Conservation (phyloP, 2,113 vertebrate genomes). For the Vulpes vulpes region DNA sequence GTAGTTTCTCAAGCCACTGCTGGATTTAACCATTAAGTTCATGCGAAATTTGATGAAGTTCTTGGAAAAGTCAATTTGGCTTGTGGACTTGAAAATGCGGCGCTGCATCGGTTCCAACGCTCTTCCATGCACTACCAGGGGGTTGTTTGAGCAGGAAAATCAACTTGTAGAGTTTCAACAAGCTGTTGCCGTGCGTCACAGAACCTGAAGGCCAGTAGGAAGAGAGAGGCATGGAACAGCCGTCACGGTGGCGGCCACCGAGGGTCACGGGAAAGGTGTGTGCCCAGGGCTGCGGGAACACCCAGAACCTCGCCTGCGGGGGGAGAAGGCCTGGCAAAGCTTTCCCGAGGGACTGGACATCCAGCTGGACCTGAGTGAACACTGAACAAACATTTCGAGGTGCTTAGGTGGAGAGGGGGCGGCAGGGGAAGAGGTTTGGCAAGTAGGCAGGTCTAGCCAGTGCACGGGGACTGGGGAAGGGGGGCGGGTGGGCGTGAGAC, state of each 20-base stretch:
- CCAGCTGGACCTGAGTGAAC: not conserved
- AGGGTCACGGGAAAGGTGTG: not conserved
- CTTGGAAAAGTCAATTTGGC: constrained; percentile 48
- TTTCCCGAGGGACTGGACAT: not conserved
- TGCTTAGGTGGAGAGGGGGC: not conserved
- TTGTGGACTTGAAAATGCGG: not conserved
- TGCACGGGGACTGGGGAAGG: not conserved
- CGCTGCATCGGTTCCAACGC: not conserved
- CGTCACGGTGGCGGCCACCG: not conserved
- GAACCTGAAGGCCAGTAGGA: not conserved
- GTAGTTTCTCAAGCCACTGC: constrained; percentile 19
- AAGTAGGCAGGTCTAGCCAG: not conserved
- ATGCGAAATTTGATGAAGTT: not conserved
- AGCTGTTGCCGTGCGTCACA: not conserved
- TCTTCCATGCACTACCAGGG: constrained; percentile 27
- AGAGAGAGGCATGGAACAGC: not conserved
- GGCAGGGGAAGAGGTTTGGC: not conserved
- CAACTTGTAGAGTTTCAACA: constrained; percentile 40
- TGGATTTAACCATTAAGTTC: constrained; percentile 56
- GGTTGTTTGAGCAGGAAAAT: constrained; percentile 51
- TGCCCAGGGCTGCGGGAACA: not conserved
- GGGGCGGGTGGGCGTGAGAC: not conserved
- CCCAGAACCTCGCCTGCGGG: not conserved
- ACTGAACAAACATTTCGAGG: not conserved
- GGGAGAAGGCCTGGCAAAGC: not conserved